Percentiles rank a stretch among this genome's conserved stretches.
Evolutionary conservation across 2,888 invertebrate species (phyloP).

Genomic region (Yponomeuta cagnagella): DNA sequence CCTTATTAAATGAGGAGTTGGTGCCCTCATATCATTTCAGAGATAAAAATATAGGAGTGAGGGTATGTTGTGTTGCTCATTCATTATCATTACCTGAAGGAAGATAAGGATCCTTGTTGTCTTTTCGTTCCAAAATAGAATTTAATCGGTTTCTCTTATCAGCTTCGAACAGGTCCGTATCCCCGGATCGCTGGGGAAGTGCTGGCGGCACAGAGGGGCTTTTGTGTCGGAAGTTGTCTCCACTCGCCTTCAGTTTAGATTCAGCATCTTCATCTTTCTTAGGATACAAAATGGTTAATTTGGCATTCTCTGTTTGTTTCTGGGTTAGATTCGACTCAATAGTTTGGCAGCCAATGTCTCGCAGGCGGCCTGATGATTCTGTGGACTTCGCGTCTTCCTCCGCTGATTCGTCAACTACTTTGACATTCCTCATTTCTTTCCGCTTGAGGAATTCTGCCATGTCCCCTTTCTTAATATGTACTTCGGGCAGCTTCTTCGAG

Average conservation of each 20-base stretch:
- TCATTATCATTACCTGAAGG: slow-evolving; percentile 45
- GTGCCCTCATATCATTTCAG: too few species aligned
- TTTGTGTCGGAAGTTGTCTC: slow-evolving; percentile 45
- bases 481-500: slow-evolving; percentile 42
- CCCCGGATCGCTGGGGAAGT: slow-evolving; percentile 32
- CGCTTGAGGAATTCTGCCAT: slow-evolving; percentile 65
- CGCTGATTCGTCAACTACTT: not conserved
- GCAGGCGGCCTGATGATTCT: slow-evolving; percentile 46
- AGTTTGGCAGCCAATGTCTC: slow-evolving; percentile 66
- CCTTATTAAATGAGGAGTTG: too few species aligned
- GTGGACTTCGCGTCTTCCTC: slow-evolving; percentile 40
- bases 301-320: slow-evolving; percentile 53
- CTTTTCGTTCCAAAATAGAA: slow-evolving; percentile 59
- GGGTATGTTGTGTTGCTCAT: too few species aligned
- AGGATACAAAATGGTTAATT: slow-evolving; percentile 66
- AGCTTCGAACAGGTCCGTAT: slow-evolving; percentile 40
- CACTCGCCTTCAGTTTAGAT: slow-evolving; percentile 58
- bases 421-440: slow-evolving; percentile 45
- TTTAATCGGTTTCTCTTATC: slow-evolving; percentile 57
- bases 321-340: slow-evolving; percentile 56
- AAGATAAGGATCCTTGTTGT: slow-evolving; percentile 57
- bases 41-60: too few species aligned
- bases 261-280: slow-evolving; percentile 49
- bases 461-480: slow-evolving; percentile 62
- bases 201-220: slow-evolving; percentile 22